A percentile compares a stretch with the other conserved stretches of the same genome.
phyloP scores from a whole-genome alignment of 2,888 invertebrate genomes.

The Meliscaeva auricollis region DNA sequence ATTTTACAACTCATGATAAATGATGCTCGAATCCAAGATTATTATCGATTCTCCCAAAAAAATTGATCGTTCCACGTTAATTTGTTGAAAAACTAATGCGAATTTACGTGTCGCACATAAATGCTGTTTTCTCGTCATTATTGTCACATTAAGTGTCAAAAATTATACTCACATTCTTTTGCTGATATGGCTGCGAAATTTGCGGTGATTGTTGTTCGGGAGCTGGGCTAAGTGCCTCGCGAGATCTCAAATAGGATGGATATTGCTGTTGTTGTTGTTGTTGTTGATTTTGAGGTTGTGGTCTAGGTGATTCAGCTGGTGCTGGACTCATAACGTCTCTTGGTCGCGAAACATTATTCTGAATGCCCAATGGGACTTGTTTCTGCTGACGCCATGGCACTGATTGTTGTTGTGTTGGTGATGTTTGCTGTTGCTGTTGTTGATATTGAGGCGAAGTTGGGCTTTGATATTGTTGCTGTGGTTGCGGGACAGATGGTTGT shows the following conservation, averaged over 20 bases:
- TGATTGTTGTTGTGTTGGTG: conserved; percentile 77
- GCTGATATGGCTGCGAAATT: conserved; percentile 80
- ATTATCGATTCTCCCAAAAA: too few relatives aligned
- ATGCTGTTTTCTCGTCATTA: neutral
- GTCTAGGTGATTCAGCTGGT: conserved; percentile 73
- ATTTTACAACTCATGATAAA: too few relatives aligned
- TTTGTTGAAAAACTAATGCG: too few relatives aligned
- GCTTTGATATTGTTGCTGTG: conserved; percentile 69
- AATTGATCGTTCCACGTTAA: too few relatives aligned
- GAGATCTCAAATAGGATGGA: conserved; percentile 81
- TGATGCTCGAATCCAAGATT: too few relatives aligned
- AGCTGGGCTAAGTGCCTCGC: conserved; percentile 80
- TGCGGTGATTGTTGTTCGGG: conserved; percentile 77
- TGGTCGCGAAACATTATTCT: conserved; percentile 65
- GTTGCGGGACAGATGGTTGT: conserved; percentile 71
- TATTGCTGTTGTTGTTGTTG: conserved; percentile 79
- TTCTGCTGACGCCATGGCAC: conserved; percentile 82
- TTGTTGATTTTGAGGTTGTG: conserved; percentile 76
- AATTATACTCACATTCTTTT: conserved; percentile 77
- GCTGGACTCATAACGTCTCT: conserved; percentile 76
- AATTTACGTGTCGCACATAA: too few relatives aligned
- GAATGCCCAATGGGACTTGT: conserved; percentile 33
- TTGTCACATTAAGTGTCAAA: too few relatives aligned
- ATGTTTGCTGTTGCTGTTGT: conserved; percentile 77
- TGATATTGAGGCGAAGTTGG: conserved; percentile 78